phyloP scores from a whole-genome alignment of 2,113 vertebrate species.

The Phaethon lepturus region DNA sequence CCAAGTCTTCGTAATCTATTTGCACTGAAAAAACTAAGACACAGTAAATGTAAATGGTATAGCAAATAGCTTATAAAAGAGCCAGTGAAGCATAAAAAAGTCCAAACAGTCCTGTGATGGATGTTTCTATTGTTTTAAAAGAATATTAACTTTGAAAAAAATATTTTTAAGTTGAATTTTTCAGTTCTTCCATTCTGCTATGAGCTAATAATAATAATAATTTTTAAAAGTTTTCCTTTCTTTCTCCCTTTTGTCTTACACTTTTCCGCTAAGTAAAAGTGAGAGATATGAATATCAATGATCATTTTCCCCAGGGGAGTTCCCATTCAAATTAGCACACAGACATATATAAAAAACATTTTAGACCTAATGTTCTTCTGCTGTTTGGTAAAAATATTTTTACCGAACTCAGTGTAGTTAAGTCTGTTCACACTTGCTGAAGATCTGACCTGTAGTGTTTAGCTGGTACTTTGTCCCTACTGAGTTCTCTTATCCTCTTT shows the following conservation, averaged over 20 bases:
- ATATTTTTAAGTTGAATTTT: background rate
- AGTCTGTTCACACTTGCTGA: background rate
- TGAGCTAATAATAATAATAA: background rate
- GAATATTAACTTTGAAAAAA: background rate
- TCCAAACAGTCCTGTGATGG: background rate
- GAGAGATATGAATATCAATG: background rate
- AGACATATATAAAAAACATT: background rate
- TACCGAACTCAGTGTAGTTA: background rate
- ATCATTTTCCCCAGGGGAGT: background rate
- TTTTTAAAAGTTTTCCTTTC: background rate
- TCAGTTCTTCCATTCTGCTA: background rate
- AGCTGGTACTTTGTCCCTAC: background rate
- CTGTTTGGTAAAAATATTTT: background rate
- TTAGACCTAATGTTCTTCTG: background rate
- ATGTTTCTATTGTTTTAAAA: background rate
- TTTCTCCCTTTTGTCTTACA: background rate
- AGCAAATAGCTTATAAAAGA: background rate
- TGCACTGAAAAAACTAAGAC: background rate
- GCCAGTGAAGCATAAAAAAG: background rate
- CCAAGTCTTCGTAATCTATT: background rate
- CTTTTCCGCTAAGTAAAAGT: background rate
- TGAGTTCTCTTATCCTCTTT: background rate
- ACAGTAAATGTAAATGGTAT: background rate
- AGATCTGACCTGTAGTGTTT: background rate
- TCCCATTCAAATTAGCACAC: conserved; percentile 16